Percentiles rank a stretch among this genome's conserved stretches.
These are phyloP conservation scores for Pionites leucogaster DNA, from an alignment of 2,113 vertebrate species.

Conservation along the genomic window DNA sequence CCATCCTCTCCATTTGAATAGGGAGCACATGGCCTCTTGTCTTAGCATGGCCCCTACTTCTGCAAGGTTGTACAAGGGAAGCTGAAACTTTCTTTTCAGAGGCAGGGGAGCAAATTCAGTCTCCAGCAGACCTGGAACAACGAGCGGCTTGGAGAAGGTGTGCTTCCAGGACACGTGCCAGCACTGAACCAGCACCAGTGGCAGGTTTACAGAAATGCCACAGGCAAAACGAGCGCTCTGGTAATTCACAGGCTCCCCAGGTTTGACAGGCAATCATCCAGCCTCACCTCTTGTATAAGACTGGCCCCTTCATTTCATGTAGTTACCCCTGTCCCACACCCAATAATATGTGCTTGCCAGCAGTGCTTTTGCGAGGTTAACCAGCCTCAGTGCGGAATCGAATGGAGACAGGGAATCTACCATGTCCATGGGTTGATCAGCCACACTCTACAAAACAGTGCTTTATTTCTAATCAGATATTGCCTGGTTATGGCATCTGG, in stretches of 20 bases:
- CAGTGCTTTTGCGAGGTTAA: conserved; percentile 11
- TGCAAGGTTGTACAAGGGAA: conserved; percentile 27
- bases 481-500: not conserved
- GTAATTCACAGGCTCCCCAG: conserved; percentile 38
- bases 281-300: conserved; percentile 51
- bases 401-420: not conserved
- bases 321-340: conserved; percentile 37
- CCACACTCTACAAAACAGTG: not conserved
- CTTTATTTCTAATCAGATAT: conserved; percentile 24
- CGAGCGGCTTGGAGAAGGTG: conserved; percentile 35
- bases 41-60: not conserved
- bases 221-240: conserved; percentile 51
- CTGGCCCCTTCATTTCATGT: conserved; percentile 46
- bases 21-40: fast-evolving
- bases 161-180: conserved; percentile 54
- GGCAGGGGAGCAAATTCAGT: not conserved
- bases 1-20: not conserved
- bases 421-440: not conserved
- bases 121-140: conserved; percentile 38
- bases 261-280: conserved; percentile 57
- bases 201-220: conserved; percentile 62
- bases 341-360: conserved; percentile 24
- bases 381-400: not conserved
- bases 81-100: conserved; percentile 13
- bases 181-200: conserved; percentile 31